phyloP scores from a whole-genome alignment of 1,140 invertebrate species.

The Sipha flava region DNA sequence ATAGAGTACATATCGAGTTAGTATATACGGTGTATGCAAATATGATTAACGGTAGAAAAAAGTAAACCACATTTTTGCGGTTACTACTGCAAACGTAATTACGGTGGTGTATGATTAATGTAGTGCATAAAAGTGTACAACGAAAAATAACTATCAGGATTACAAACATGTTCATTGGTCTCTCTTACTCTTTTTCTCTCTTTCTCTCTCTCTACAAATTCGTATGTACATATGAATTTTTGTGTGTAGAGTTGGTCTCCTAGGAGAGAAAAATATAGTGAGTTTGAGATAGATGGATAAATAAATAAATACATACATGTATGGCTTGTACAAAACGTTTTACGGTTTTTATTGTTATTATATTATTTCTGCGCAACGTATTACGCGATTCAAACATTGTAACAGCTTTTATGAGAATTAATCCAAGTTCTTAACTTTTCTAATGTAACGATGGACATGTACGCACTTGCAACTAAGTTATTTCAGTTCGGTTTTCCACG shows the following conservation, averaged over 20 bases:
- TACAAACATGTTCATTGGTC: neutral
- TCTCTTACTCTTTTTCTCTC: neutral
- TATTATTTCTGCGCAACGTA: neutral
- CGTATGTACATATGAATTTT: too few species aligned
- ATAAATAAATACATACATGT: neutral
- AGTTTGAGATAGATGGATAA: too few species aligned
- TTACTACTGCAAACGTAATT: conserved; percentile 1
- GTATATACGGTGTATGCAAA: neutral
- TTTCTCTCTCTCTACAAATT: neutral
- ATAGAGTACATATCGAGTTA: neutral
- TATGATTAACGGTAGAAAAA: conserved; percentile 9
- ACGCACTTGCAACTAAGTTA: too few species aligned
- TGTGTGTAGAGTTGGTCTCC: too few species aligned
- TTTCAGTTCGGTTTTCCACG: too few species aligned
- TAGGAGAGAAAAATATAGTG: too few species aligned
- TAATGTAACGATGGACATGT: neutral
- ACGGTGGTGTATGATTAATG: neutral
- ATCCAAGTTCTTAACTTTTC: neutral
- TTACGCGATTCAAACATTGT: neutral
- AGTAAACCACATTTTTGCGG: conserved; percentile 2
- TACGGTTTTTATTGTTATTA: neutral
- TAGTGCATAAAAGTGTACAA: neutral
- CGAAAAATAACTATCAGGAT: neutral
- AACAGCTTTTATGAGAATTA: neutral
- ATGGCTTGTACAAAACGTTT: neutral